Conservation (phyloP, 2,888 invertebrate genomes). For the Ligdia adustata region DNA sequence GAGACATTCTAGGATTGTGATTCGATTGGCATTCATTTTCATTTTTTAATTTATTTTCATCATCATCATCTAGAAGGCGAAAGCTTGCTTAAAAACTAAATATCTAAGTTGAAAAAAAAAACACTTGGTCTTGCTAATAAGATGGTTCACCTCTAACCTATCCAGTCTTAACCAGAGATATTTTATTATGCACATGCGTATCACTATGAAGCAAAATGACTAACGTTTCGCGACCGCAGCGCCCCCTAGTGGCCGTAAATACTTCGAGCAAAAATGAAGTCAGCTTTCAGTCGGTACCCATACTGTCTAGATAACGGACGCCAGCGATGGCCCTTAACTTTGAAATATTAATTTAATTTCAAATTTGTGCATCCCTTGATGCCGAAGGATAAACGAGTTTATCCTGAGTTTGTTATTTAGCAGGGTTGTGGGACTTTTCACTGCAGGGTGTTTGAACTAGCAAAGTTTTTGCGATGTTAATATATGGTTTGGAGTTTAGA, state of each 20-base stretch:
- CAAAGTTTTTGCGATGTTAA: not conserved
- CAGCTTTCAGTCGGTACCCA: constrained; percentile 49
- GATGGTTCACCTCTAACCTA: no score
- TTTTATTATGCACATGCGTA: constrained; percentile 5
- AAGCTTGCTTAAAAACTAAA: no score
- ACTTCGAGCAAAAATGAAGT: constrained; percentile 54
- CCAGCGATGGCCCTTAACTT: constrained; percentile 23
- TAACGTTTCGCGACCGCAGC: constrained; percentile 40
- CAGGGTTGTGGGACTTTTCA: constrained; percentile 4
- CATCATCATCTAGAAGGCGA: no score
- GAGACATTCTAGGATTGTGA: no score
- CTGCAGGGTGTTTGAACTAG: constrained; percentile 14
- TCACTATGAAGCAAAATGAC: constrained; percentile 28
- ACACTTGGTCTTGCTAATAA: no score
- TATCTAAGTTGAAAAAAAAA: no score
- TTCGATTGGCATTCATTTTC: no score
- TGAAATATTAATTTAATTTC: constrained; percentile 31
- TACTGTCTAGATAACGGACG: constrained; percentile 33
- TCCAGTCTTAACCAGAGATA: no score
- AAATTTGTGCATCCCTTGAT: constrained; percentile 22
- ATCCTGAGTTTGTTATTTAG: constrained; percentile 21
- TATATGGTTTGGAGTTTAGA: not conserved
- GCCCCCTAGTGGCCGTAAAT: constrained; percentile 52
- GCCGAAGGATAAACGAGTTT: constrained; percentile 23
- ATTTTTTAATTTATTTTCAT: no score